phyloP scores from a whole-genome alignment of 2,888 invertebrate genomes.

The Pogonocherus hispidulus region DNA sequence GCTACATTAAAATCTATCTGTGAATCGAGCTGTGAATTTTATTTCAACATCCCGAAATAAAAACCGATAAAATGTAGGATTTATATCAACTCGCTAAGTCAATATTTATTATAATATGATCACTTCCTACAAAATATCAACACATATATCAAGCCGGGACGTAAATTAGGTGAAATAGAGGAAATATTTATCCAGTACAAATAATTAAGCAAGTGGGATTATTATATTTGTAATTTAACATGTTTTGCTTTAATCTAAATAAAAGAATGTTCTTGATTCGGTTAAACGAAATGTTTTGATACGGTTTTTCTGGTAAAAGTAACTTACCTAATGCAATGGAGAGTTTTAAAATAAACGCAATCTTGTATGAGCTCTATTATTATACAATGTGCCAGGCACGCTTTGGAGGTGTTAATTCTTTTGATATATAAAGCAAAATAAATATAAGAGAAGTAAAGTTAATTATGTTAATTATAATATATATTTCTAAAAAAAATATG shows the following conservation, averaged over 20 bases:
- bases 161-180: constrained; percentile 17
- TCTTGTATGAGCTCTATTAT: neutral
- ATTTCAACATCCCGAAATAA: neutral
- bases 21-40: too few species aligned
- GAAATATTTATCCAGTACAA: constrained; percentile 23
- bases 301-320: neutral
- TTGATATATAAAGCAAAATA: neutral
- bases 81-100: neutral
- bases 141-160: constrained; percentile 17
- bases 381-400: neutral
- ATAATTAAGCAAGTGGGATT: constrained; percentile 12
- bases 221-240: constrained; percentile 1
- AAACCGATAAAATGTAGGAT: neutral
- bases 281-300: neutral
- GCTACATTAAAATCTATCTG: too few species aligned
- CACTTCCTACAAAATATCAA: neutral
- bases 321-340: neutral
- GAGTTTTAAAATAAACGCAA: neutral
- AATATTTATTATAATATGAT: constrained; percentile 2
- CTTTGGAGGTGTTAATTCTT: neutral
- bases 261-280: neutral
- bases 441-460: too few species aligned
- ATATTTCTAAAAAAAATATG: too few species aligned
- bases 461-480: too few species aligned
- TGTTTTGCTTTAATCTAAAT: neutral